Percentiles rank a stretch among this genome's conserved stretches.
Conservation (phyloP, 2,888 invertebrate genomes). For the Nebria salina region DNA sequence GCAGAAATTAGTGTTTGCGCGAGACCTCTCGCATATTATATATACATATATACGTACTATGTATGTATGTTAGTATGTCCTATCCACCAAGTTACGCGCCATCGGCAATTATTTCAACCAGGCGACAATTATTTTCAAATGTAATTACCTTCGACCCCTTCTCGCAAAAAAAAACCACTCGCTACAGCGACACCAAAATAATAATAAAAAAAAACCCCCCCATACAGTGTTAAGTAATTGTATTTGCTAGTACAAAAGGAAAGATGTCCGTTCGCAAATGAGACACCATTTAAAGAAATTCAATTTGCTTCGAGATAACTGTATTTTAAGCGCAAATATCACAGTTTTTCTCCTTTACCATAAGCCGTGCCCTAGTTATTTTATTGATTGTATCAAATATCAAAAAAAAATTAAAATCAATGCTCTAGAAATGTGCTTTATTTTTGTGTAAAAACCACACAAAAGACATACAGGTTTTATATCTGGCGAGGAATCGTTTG, state of each 20-base stretch:
- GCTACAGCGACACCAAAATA: neutral
- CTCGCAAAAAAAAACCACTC: neutral
- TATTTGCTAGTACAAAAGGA: neutral
- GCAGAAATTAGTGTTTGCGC: neutral
- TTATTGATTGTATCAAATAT: too few relatives aligned
- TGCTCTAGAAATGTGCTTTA: too few relatives aligned
- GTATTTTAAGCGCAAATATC: too few relatives aligned
- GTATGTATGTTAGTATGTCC: too few relatives aligned
- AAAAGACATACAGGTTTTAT: too few relatives aligned
- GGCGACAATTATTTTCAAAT: constrained; percentile 1
- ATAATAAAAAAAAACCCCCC: neutral
- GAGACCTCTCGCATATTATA: neutral
- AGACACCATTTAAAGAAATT: constrained; percentile 9
- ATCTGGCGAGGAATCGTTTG: too few relatives aligned
- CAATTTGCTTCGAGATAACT: neutral
- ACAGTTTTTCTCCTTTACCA: too few relatives aligned
- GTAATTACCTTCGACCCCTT: neutral
- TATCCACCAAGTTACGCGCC: neutral
- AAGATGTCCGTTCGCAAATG: neutral
- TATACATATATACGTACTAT: too few relatives aligned
- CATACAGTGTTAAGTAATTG: neutral
- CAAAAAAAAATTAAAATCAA: too few relatives aligned
- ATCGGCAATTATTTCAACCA: neutral
- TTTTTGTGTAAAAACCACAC: too few relatives aligned
- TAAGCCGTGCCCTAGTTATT: too few relatives aligned